Percentiles rank a stretch among this genome's conserved stretches.
phyloP scores from a whole-genome alignment of 1,140 invertebrate genomes.

The Triops longicaudatus region DNA sequence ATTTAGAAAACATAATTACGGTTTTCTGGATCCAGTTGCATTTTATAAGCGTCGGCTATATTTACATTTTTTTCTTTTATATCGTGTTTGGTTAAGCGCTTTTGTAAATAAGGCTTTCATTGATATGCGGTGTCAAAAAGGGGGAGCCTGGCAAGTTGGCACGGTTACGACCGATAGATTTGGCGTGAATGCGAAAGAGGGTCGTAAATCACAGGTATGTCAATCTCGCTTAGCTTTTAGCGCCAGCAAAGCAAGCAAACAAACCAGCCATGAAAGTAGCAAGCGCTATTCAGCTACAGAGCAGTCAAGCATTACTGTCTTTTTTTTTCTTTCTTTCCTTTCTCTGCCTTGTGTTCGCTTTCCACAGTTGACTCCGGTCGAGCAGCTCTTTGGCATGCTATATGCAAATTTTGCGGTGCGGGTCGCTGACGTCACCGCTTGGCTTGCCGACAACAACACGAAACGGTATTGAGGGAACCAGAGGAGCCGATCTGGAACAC shows the following conservation, averaged over 20 bases:
- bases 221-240: neutral
- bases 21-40: too few relatives aligned
- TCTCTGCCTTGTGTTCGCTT: neutral
- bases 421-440: neutral
- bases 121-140: neutral
- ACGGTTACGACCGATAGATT: slow-evolving; percentile 1
- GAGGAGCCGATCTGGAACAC: slow-evolving; percentile 4
- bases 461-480: neutral
- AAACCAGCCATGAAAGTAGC: neutral
- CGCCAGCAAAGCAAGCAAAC: neutral
- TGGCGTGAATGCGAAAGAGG: neutral
- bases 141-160: neutral
- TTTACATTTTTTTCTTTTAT: too few relatives aligned
- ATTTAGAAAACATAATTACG: too few relatives aligned
- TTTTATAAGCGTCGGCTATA: too few relatives aligned
- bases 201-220: neutral
- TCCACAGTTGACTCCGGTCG: neutral
- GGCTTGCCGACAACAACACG: neutral
- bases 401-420: neutral
- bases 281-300: neutral
- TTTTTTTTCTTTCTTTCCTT: neutral
- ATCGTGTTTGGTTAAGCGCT: neutral
- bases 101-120: neutral
- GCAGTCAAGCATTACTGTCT: neutral
- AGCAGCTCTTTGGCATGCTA: slow-evolving; percentile 5